These are phyloP conservation scores for Oryzias sinensis DNA, from an alignment of 2,797 vertebrate genomes.

Conservation along the genomic window DNA sequence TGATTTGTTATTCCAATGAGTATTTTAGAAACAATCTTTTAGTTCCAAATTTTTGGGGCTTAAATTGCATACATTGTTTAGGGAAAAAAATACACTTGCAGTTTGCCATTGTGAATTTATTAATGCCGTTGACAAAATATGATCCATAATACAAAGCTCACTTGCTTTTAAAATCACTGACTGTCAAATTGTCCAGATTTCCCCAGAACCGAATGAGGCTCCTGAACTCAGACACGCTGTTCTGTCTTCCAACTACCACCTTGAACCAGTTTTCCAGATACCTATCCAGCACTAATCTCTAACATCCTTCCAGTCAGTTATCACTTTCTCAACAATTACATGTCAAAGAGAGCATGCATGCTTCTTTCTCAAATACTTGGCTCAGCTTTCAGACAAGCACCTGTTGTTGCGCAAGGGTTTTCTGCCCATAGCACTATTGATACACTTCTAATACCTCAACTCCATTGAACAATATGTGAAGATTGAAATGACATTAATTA, in stretches of 20 bases:
- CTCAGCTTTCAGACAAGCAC: constrained; percentile 46
- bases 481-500: constrained; percentile 27
- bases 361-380: constrained; percentile 40
- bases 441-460: constrained; percentile 30
- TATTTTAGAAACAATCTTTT: too few relatives aligned
- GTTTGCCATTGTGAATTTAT: constrained; percentile 67
- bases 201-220: constrained; percentile 42
- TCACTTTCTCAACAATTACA: constrained; percentile 33
- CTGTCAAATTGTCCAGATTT: constrained; percentile 35
- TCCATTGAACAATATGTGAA: constrained; percentile 33
- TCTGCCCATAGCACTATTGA: constrained; percentile 17
- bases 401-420: constrained; percentile 22
- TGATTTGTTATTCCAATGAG: too few relatives aligned
- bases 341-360: constrained; percentile 49
- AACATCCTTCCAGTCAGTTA: constrained; percentile 33
- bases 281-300: constrained; percentile 38
- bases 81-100: constrained; percentile 57
- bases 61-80: constrained; percentile 2
- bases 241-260: constrained; percentile 29
- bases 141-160: constrained; percentile 55
- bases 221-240: constrained; percentile 41
- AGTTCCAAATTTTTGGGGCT: background rate
- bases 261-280: constrained; percentile 38
- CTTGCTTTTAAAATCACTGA: constrained; percentile 37
- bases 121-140: constrained; percentile 61